These are phyloP conservation scores for Mystacides longicornis DNA, from an alignment of 2,888 invertebrate genomes.

Conservation along the genomic window DNA sequence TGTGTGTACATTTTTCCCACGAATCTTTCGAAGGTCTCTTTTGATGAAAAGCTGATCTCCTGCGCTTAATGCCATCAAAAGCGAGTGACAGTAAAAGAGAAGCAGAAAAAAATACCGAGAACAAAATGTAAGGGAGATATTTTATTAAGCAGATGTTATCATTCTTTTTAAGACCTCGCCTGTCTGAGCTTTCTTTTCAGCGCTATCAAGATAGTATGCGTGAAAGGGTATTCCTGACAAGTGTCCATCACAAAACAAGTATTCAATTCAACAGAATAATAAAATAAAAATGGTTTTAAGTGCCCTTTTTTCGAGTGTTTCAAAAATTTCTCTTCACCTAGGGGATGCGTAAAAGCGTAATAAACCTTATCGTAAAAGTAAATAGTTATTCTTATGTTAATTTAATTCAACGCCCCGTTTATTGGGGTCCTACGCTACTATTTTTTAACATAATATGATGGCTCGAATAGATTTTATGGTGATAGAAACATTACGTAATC, in stretches of 20 bases:
- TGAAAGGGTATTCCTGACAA: background rate
- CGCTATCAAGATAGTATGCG: background rate
- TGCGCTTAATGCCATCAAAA: background rate
- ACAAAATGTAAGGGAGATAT: constrained; percentile 1
- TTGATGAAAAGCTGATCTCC: background rate
- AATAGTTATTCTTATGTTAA: background rate
- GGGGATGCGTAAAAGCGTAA: background rate
- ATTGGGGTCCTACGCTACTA: too few species aligned
- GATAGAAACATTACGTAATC: too few species aligned
- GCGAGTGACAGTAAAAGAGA: background rate
- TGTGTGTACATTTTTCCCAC: background rate
- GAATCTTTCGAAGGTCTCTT: background rate
- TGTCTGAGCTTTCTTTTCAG: background rate
- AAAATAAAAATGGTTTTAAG: background rate
- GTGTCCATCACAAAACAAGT: background rate
- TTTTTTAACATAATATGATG: too few species aligned
- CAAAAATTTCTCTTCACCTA: background rate
- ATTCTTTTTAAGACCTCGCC: background rate
- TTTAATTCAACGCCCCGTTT: background rate
- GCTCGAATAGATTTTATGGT: too few species aligned
- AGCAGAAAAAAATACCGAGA: background rate
- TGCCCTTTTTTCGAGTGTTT: background rate
- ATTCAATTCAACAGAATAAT: background rate
- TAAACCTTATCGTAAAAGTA: background rate
- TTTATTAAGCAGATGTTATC: constrained; percentile 3